Percentiles rank a stretch among this genome's conserved stretches.
phyloP scores from a whole-genome alignment of 2,113 vertebrate genomes.

The Junco hyemalis region DNA sequence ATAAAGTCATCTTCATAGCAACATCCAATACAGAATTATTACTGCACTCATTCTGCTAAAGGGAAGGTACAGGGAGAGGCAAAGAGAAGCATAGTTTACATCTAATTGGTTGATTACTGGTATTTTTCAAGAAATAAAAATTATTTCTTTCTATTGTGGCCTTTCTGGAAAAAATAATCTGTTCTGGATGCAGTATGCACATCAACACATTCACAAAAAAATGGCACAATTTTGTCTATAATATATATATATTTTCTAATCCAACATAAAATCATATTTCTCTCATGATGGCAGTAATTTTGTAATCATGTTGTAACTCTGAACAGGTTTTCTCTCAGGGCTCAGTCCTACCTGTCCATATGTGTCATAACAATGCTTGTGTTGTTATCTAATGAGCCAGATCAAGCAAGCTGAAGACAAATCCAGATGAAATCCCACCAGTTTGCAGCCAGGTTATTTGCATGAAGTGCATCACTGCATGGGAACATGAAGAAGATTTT shows the following conservation, averaged over 20 bases:
- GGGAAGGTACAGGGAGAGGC: neutral
- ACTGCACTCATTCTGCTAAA: neutral
- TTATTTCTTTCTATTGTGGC: neutral
- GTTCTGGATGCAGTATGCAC: neutral
- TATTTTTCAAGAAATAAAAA: neutral
- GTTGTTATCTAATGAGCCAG: neutral
- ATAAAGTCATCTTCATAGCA: neutral
- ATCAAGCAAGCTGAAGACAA: neutral
- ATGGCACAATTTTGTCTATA: neutral
- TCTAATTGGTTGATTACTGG: neutral
- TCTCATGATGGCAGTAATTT: neutral
- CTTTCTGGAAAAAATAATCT: neutral
- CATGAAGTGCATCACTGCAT: neutral
- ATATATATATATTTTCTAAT: neutral
- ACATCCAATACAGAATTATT: neutral
- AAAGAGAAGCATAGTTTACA: neutral
- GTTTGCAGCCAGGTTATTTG: neutral
- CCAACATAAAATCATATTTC: neutral
- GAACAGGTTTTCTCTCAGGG: neutral
- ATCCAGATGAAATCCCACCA: neutral
- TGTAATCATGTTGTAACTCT: rapidly evolving
- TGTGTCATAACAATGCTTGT: neutral
- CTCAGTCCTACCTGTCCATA: neutral
- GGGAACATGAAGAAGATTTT: neutral
- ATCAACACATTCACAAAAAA: neutral